Evolutionary conservation across 2,797 vertebrate species (phyloP).

Genomic region (Peromyscus attwateri): DNA sequence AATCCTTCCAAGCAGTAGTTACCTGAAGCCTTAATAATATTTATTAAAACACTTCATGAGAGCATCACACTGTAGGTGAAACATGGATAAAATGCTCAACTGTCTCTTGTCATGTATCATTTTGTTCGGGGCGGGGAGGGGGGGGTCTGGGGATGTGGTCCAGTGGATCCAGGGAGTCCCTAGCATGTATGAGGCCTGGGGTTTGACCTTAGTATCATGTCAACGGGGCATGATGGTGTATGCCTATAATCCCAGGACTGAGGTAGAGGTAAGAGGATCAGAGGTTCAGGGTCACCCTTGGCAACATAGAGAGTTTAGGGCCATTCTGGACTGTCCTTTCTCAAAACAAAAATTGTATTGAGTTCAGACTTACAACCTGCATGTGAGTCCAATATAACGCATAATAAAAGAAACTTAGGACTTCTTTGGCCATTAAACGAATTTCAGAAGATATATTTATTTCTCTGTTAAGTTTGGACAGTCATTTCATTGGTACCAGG

Average conservation of each 20-base stretch:
- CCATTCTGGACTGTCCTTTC: not conserved
- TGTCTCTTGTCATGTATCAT: not conserved
- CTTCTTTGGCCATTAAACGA: not conserved
- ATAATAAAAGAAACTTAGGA: not conserved
- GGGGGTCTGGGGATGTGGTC: not conserved
- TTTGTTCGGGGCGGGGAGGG: not conserved
- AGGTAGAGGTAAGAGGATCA: not conserved
- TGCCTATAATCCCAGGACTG: not conserved
- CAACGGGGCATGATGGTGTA: not conserved
- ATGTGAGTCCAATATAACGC: not conserved
- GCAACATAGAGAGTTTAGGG: not conserved
- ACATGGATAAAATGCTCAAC: not conserved
- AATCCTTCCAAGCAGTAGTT: not conserved
- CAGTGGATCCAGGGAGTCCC: not conserved
- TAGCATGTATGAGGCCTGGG: not conserved
- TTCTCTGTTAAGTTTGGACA: not conserved
- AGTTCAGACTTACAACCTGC: not conserved
- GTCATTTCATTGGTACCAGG: not conserved
- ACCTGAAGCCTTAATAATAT: slow-evolving; percentile 77
- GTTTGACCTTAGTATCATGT: not conserved
- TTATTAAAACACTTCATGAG: slow-evolving; percentile 71
- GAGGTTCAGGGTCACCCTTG: not conserved
- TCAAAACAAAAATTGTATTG: not conserved
- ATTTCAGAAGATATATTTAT: not conserved
- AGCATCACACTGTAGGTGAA: not conserved